Percentiles rank a stretch among this genome's conserved stretches.
These are phyloP conservation scores for Chromis chromis DNA, from an alignment of 2,797 vertebrate genomes.

Conservation along the genomic window DNA sequence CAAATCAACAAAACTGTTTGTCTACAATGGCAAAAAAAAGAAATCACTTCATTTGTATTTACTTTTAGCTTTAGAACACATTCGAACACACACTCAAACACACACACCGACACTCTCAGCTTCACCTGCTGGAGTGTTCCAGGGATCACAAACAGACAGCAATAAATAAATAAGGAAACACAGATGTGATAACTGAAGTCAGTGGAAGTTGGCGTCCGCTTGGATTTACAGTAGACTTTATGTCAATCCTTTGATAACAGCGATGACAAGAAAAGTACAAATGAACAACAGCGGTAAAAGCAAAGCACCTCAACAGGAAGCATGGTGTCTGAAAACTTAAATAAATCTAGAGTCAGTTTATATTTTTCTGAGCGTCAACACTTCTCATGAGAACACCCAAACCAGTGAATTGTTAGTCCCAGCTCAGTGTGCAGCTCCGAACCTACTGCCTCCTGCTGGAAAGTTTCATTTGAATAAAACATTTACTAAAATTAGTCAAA, in stretches of 20 bases:
- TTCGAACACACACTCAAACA: constrained; percentile 50
- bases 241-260: constrained; percentile 34
- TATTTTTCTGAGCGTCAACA: constrained; percentile 27
- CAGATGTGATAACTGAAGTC: constrained; percentile 8
- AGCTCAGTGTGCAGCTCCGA: no score
- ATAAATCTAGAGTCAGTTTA: not conserved
- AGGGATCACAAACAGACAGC: constrained; percentile 37
- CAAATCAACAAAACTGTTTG: constrained; percentile 27
- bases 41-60: constrained; percentile 24
- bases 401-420: not conserved
- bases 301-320: constrained; percentile 19
- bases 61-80: constrained; percentile 49
- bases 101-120: constrained; percentile 45
- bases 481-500: no score
- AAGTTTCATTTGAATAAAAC: no score
- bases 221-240: not conserved
- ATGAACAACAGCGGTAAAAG: constrained; percentile 25
- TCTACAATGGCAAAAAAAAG: constrained; percentile 41
- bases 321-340: not conserved
- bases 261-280: constrained; percentile 47
- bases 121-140: constrained; percentile 23
- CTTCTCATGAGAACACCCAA: constrained; percentile 15
- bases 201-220: constrained; percentile 18
- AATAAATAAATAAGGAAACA: constrained; percentile 62
- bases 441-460: no score